Evolutionary conservation across 2,113 vertebrate genomes (phyloP), one percentile per base, ranked within the genome.

Genomic region (Gymnorhina tibicen): DNA sequence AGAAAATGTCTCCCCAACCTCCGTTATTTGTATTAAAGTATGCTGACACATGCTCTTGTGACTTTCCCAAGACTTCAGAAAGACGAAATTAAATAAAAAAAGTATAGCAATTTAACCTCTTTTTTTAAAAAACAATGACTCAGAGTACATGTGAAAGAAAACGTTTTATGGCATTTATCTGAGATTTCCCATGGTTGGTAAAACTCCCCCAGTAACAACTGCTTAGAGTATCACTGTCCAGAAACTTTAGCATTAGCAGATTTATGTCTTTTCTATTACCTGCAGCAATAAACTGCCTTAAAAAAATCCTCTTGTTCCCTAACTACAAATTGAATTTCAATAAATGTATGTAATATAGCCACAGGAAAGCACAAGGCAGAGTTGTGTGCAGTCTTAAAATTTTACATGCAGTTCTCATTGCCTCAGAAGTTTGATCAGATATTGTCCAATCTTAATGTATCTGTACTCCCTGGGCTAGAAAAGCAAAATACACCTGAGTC

Each of bases 301-400:
- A 91, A 92, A 92, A 91, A 77, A 24, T 83, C 33, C 28, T 87
- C 87, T 88, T 67, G 35, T 81, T 95, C 78, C 79, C 79, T 88
- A 93, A 91, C 87, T 90, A 94, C 63, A 96, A 95, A 96, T 96
- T 87, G 94, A 85, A 96, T 96, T 96, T 95, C 93, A 90, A 95
- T 95, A 96, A 93, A 93, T 83, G 87, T 77, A 73, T 93, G 46
- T 55, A 89, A 74, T 91, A 94, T 16, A 88, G 64, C 52, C 75
- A 88, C 67, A 50, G 52, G 63, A 95, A 91, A 83, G 82, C 13
- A 41, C 30, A 70, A 88, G 39, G 33, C 69, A 68, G 68, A 89
- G 32, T 28, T 89, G 73, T 81, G 52, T n/a, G 44, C 23, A 47
- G 23, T 47, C 84, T 91, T 95, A 89, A 95, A 95, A 82, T 87